These are phyloP conservation scores for Morpho achilles DNA, from an alignment of 2,888 invertebrate genomes.

Conservation along the genomic window DNA sequence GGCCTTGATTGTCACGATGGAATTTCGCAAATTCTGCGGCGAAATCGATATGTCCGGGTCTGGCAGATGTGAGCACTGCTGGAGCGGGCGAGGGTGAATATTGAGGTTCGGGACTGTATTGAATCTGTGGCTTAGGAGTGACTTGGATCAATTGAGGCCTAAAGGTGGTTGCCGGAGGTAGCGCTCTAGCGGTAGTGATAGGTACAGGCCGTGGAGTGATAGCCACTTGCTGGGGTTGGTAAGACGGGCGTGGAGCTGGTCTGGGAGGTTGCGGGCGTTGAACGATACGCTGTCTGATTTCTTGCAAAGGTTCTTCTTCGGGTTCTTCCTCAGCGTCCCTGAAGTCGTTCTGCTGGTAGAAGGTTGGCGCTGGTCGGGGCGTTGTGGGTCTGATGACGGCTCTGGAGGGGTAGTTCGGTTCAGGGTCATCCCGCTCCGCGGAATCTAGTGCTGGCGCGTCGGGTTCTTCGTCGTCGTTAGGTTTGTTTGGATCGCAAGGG, in stretches of 20 bases:
- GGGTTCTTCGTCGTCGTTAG: slow-evolving; percentile 82
- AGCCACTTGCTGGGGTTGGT: slow-evolving; percentile 73
- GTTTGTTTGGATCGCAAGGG: slow-evolving; percentile 91
- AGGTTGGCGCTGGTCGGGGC: slow-evolving; percentile 80
- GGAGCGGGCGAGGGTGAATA: slow-evolving; percentile 57
- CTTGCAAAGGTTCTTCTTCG: slow-evolving; percentile 75
- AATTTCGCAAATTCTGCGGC: slow-evolving; percentile 87
- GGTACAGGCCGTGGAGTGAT: slow-evolving; percentile 81
- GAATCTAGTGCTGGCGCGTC: slow-evolving; percentile 77
- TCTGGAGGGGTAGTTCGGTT: slow-evolving; percentile 80
- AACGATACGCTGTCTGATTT: slow-evolving; percentile 67
- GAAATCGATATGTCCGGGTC: slow-evolving; percentile 79
- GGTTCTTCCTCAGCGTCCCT: slow-evolving; percentile 80
- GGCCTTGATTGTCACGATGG: slow-evolving; percentile 82
- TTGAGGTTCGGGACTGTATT: slow-evolving; percentile 67
- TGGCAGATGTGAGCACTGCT: slow-evolving; percentile 47
- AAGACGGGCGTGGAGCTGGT: slow-evolving; percentile 46
- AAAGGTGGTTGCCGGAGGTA: slow-evolving; percentile 83
- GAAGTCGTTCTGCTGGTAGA: slow-evolving; percentile 84
- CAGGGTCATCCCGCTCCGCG: slow-evolving; percentile 80
- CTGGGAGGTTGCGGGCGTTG: slow-evolving; percentile 57
- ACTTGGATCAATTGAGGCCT: slow-evolving; percentile 81
- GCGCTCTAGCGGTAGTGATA: slow-evolving; percentile 66
- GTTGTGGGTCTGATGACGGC: slow-evolving; percentile 67
- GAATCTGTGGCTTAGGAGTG: slow-evolving; percentile 73